Evolutionary conservation across 1,140 invertebrate genomes (phyloP), one percentile per base, ranked within the genome.

Genomic region (Drosophila navojoa): DNA sequence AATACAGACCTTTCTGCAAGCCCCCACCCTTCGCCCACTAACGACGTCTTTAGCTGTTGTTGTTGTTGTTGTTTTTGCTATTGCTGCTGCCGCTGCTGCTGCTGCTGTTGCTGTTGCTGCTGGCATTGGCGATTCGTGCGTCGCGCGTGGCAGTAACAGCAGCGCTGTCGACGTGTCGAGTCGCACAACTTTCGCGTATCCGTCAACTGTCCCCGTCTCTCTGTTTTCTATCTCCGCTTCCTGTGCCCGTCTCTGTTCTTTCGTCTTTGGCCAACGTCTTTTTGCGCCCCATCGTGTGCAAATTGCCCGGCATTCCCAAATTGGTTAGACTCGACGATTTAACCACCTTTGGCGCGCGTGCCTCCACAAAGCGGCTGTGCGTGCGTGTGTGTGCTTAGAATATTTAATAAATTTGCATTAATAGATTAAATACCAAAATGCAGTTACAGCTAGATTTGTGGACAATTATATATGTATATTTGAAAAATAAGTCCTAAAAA

Each of bases 121-220:
- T 63, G 52, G 42, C 53, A 19, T 60, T 62, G 52, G 52, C 59
- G 54, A 54, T 57, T 69, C 59, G 64, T 71, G 67, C 60, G 76
- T 71, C 67, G 67, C 57, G 71, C 69, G 84, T 76, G 81, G 77
- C 86, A 86, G 82, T 86, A 86, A 82, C 79, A 87, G 79, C 86
- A 79, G 79, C 77, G 82, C 82, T 71, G 76, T 86, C 72, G 79
- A 87, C 82, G 82, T 86, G 82, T 87, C 81, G 77, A 81, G 81
- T 87, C 81, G 81, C 74, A 86, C 57, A 86, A 78, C 50, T 87
- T 81, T 87, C 61, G 71, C 76, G 77, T 87, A 66, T 67, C 79
- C 76, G 72, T 77, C 71, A 73, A 63, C 54, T 64, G 54, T 71
- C 50, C 29, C 38, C 52, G 57, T 22, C 19, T 60, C 22, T 61